phyloP scores from a whole-genome alignment of 30 jellyfish, hydroid and myxozoan species.

The Euphysa ruthae region DNA sequence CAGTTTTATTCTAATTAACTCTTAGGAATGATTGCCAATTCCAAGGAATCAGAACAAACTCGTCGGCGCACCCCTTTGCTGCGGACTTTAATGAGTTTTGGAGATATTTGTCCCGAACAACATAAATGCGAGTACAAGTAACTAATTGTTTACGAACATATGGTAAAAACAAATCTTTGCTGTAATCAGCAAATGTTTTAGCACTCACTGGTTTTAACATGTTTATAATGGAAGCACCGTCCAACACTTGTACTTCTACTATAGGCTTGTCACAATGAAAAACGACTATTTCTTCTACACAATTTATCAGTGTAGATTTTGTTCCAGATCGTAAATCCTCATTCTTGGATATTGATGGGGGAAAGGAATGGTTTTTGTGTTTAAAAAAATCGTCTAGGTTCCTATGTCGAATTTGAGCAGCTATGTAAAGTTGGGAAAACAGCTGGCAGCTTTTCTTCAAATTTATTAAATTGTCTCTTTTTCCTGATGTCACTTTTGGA shows the following conservation, averaged over 20 bases:
- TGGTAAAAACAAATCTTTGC: slow-evolving; percentile 27
- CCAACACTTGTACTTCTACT: slow-evolving; percentile 13
- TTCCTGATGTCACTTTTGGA: not conserved
- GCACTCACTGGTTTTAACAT: slow-evolving; percentile 18
- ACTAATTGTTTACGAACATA: slow-evolving; percentile 5
- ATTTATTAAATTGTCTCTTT: not conserved
- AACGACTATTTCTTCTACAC: not conserved
- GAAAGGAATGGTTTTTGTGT: slow-evolving; percentile 49
- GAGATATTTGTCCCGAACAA: slow-evolving; percentile 47
- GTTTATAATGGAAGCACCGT: slow-evolving; percentile 57
- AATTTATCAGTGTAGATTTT: slow-evolving; percentile 33
- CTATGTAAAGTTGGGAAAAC: slow-evolving; percentile 57
- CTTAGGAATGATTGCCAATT: slow-evolving; percentile 47
- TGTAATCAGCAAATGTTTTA: slow-evolving; percentile 23
- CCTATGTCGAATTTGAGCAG: slow-evolving; percentile 58
- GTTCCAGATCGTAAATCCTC: slow-evolving; percentile 24
- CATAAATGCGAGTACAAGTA: slow-evolving; percentile 32
- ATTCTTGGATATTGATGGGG: slow-evolving; percentile 37
- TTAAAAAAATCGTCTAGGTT: slow-evolving; percentile 40
- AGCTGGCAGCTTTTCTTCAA: slow-evolving; percentile 3
- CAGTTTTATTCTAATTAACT: slow-evolving; percentile 36
- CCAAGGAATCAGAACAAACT: slow-evolving; percentile 16
- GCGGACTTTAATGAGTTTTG: not conserved
- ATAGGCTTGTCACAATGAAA: not conserved
- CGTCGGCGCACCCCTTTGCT: slow-evolving; percentile 39